Evolutionary conservation across 1,140 invertebrate genomes (phyloP), one percentile per base, ranked within the genome.

Genomic region (Eufriesea mexicana): DNA sequence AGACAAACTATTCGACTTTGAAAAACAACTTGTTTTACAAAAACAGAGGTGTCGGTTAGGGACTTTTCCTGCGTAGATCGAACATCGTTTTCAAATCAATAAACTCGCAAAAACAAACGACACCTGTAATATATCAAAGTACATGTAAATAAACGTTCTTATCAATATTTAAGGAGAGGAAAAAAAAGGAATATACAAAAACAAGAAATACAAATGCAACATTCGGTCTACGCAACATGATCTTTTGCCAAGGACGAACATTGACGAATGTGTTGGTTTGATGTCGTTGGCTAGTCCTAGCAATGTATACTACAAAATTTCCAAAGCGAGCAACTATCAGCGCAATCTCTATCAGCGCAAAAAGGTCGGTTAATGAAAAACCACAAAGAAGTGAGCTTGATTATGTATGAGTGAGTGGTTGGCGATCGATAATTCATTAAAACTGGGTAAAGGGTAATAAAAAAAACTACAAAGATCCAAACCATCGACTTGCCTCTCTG

Each of bases 401-500:
- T 92, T 91, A 92, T 86, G 86, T 85, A 85, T 90, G 90, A 91
- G 89, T 86, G 81, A 88, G 90, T 91, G 89, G 85, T 84, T 87
- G 87, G 72, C 87, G 87, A 88, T 91, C 83, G 83, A 90, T 73
- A 88, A 86, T 89, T 86, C 87, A 81, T 71, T 87, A 86, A 86
- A 62, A 87, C 71, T 87, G 77, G 55, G 45, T 85, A 88, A 35
- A 78, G 68, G 86, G 78, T 76, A 89, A 84, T 90, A 91, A 89
- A 90, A 89, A 90, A 92, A 93, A 93, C 93, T 94, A 94, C 92
- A 94, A 93, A 93, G 92, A 94, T 94, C 92, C 92, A 94, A 94
- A 94, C 93, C 93, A 94, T 94, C 92, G 93, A 94, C 94, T 94
- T 94, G 94, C 94, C 94, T 94, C 93, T 94, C 94, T 94, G 93